Conservation (phyloP, 2,113 vertebrate species). For the Girardinichthys multiradiatus region DNA sequence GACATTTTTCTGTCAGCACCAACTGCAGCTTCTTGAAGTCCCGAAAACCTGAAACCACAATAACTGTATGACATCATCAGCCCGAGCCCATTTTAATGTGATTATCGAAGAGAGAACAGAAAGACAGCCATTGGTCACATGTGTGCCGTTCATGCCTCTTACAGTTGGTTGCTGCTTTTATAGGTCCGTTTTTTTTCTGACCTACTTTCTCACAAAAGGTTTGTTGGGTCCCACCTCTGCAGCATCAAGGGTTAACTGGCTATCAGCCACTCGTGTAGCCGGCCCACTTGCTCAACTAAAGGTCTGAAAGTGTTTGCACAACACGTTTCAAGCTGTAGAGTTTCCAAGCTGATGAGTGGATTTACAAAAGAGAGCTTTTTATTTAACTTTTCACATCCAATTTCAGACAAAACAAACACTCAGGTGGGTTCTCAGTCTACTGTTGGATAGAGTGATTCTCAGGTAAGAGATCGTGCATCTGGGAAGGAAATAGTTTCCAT, state of each 20-base stretch:
- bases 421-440: slow-evolving; percentile 37
- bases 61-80: slow-evolving; percentile 47
- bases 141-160: slow-evolving; percentile 3
- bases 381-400: slow-evolving; percentile 6
- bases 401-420: slow-evolving; percentile 30
- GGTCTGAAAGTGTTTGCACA: slow-evolving; percentile 19
- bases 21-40: slow-evolving; percentile 14
- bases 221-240: slow-evolving; percentile 11
- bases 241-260: slow-evolving; percentile 26
- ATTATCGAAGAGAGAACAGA: slow-evolving; percentile 28
- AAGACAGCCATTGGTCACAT: slow-evolving; percentile 11
- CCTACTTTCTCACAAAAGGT: slow-evolving; percentile 45
- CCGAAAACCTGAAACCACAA: background rate
- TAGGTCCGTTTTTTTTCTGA: slow-evolving; percentile 37
- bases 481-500: background rate
- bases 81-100: slow-evolving; percentile 25
- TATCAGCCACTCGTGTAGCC: slow-evolving; percentile 22
- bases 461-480: background rate
- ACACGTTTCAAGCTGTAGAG: slow-evolving; percentile 24
- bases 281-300: slow-evolving; percentile 20
- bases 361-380: background rate
- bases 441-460: background rate
- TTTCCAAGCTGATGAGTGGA: slow-evolving; percentile 19
- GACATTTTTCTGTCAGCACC: slow-evolving; percentile 20
- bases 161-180: slow-evolving; percentile 12